phyloP scores from a whole-genome alignment of 1,140 invertebrate species.

The Drosophila nigrodunni region DNA sequence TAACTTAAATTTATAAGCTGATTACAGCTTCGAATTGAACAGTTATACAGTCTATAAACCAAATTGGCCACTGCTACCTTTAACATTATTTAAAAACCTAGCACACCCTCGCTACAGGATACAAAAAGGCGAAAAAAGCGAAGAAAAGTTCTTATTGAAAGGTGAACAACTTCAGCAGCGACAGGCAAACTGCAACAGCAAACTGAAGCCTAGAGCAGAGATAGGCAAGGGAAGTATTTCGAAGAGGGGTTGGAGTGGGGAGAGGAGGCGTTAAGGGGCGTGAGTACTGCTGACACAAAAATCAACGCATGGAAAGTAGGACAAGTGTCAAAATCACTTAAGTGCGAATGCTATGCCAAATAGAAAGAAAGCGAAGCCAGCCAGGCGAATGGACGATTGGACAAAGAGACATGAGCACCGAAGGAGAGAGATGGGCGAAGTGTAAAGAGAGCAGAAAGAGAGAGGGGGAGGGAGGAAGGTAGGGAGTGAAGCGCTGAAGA shows the following conservation, averaged over 20 bases:
- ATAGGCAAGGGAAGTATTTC: neutral
- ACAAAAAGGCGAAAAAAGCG: neutral
- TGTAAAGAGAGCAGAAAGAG: neutral
- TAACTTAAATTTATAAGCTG: no score
- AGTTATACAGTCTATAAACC: no score
- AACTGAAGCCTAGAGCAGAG: constrained; percentile 12
- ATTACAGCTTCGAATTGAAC: no score
- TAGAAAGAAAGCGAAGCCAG: constrained; percentile 73
- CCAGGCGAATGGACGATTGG: constrained; percentile 18
- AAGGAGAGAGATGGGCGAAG: constrained; percentile 8
- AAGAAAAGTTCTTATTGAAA: constrained; percentile 66
- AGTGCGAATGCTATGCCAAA: constrained; percentile 78
- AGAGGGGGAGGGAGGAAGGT: neutral
- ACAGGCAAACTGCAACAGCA: constrained; percentile 14
- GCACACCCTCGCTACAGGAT: no score
- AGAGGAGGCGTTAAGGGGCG: constrained; percentile 3
- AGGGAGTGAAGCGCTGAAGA: constrained; percentile 2
- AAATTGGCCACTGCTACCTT: no score
- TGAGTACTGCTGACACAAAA: constrained; percentile 74
- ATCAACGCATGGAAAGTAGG: constrained; percentile 81
- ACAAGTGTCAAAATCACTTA: constrained; percentile 82
- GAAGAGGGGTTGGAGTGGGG: neutral
- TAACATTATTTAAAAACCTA: no score
- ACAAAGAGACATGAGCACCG: constrained; percentile 13
- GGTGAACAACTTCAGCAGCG: constrained; percentile 74